Percentiles rank a stretch among this genome's conserved stretches.
Conservation (phyloP, 2,113 vertebrate genomes). For the Butorides virescens region DNA sequence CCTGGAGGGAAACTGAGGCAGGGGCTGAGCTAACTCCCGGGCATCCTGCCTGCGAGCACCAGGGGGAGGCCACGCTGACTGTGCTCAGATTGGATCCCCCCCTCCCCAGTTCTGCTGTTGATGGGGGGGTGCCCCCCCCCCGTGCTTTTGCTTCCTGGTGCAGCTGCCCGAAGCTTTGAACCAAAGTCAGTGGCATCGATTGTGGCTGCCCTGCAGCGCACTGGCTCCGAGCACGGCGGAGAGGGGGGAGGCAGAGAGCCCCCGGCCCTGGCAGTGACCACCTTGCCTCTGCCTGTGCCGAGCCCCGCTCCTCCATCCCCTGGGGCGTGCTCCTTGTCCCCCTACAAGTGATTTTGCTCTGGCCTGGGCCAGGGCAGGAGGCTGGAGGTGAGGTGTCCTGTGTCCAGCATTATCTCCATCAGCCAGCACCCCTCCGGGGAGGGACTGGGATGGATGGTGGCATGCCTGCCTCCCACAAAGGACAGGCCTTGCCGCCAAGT, state of each 20-base stretch:
- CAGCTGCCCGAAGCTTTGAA: not conserved
- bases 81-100: not conserved
- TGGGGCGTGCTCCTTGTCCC: not conserved
- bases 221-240: not conserved
- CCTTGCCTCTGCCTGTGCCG: not conserved
- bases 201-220: not conserved
- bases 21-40: not conserved
- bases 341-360: not conserved
- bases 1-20: constrained; percentile 1
- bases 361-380: not conserved
- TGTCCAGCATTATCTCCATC: not conserved
- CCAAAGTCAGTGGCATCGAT: fast-evolving
- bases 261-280: not conserved
- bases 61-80: fast-evolving
- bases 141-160: not conserved
- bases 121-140: not conserved
- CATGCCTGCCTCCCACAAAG: not conserved
- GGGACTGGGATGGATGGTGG: not conserved
- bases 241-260: not conserved
- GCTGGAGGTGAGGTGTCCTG: not conserved
- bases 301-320: not conserved
- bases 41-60: not conserved
- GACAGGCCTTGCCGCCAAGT: not conserved
- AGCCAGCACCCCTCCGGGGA: not conserved
- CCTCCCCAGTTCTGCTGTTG: not conserved